Base-by-base conservation (phyloP, 2,888 invertebrate species). In the Mimumesa dahlbomi region DNA sequence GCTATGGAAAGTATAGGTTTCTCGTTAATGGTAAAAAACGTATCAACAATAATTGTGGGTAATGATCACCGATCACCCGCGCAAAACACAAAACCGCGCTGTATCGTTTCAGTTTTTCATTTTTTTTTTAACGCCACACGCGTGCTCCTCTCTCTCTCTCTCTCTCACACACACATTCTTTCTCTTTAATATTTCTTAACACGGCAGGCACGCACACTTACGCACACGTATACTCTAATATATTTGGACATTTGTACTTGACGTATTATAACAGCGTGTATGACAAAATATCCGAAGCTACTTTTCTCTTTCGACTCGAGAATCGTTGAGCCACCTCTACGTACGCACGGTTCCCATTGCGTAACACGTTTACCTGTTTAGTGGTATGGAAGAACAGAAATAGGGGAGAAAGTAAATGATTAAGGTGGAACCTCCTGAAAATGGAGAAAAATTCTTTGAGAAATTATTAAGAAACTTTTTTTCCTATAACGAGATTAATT, bases 181-280 rank as follows among this genome's bases (percentile, higher is more conserved):
- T 34, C 34, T 4, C 34, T 34, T n/a, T n/a, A 1, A 34, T n/a
- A 11, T 25, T 16, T 22, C 46, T 58, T 53, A 49, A 56, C 46
- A 69, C 48, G 64, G 40, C 63, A 68, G 71, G 38, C 71, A 71
- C 59, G 58, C 68, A 75, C 65, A 75, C 68, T 69, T 66, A 75
- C 49, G 62, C 66, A 71, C 61, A 69, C 69, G 57, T 74, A 70
- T 67, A 71, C 21, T 29, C 61, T 67, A 67, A 56, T 74, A n/a
- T n/a, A 80, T 83, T 82, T 84, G 77, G 79, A 82, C 75, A 84
- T 85, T 86, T 86, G 85, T 86, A 85, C 85, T 85, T 82, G 79
- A 80, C 75, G 73, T 82, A 77, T 82, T 75, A 76, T 74, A 76
- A 65, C 80, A 80, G 74, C 74, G 69, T 62, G 77, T 85, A 85